phyloP scores from a whole-genome alignment of 2,797 vertebrate genomes.

The Dicrostonyx torquatus region DNA sequence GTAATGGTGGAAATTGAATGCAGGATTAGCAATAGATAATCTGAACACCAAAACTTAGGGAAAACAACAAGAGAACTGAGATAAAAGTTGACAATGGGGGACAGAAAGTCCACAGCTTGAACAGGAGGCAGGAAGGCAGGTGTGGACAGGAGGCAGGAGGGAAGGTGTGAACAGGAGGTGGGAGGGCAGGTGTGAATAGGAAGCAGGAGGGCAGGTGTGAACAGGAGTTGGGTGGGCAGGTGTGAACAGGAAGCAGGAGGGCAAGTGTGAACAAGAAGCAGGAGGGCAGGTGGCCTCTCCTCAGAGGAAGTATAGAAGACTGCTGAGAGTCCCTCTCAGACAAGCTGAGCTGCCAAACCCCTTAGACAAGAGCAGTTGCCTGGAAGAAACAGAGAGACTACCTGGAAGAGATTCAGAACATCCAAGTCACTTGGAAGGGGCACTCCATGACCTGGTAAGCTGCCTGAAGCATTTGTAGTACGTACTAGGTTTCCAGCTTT shows the following conservation, averaged over 20 bases:
- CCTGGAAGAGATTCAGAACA: background rate
- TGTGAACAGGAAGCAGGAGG: background rate
- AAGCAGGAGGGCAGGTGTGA: too few species aligned
- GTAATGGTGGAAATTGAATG: background rate
- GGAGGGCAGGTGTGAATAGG: too few species aligned
- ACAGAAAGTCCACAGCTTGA: background rate
- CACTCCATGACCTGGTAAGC: background rate
- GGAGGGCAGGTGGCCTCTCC: background rate
- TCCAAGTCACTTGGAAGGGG: background rate
- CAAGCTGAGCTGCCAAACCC: background rate
- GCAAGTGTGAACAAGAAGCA: too few species aligned
- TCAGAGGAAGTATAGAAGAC: background rate
- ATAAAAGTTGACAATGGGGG: background rate
- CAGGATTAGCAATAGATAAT: background rate
- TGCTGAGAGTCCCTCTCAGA: background rate
- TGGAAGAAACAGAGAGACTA: background rate
- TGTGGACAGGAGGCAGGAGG: background rate
- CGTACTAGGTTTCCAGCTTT: background rate
- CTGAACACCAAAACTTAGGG: background rate
- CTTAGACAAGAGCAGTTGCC: background rate
- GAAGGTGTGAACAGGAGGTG: too few species aligned
- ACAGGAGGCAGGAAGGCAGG: background rate
- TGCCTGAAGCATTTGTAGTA: background rate
- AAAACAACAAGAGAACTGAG: slow-evolving; percentile 27
- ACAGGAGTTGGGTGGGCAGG: too few species aligned